These are phyloP conservation scores for Mesocentrotus franciscanus DNA, from an alignment of 53 echinoderm and acorn worm species.

Conservation along the genomic window DNA sequence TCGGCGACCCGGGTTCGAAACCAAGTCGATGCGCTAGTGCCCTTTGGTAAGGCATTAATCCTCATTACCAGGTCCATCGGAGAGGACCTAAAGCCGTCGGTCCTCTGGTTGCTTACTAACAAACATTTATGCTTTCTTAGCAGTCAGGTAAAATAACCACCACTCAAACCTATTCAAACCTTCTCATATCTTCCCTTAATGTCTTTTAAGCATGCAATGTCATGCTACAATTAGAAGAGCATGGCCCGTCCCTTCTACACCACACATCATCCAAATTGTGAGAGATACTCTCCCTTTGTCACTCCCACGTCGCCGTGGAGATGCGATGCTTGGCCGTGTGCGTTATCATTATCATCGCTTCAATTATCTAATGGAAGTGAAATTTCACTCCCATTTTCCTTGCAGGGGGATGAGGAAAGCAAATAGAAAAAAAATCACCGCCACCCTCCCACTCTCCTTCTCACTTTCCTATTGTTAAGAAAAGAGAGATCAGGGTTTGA, in stretches of 20 bases:
- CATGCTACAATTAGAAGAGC: background rate
- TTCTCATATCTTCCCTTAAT: background rate
- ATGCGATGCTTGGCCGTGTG: constrained; percentile 32
- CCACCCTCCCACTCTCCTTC: background rate
- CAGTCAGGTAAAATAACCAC: too few species aligned
- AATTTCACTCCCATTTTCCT: constrained; percentile 46
- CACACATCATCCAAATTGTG: background rate
- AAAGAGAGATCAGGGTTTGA: background rate
- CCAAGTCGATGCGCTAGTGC: too few species aligned
- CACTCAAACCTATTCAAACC: too few species aligned
- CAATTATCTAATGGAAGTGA: constrained; percentile 61
- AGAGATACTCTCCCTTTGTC: background rate
- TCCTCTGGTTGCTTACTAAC: too few species aligned
- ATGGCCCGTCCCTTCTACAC: background rate
- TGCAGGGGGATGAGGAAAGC: background rate
- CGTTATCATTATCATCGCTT: constrained; percentile 56
- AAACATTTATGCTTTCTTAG: too few species aligned
- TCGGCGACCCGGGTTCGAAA: too few species aligned
- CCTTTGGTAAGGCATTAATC: too few species aligned
- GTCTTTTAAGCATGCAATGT: background rate
- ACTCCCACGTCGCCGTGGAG: background rate
- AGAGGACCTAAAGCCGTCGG: too few species aligned
- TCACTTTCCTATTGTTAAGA: background rate
- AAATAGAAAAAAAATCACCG: constrained; percentile 39
- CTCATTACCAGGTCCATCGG: too few species aligned